Conservation (phyloP, 2,113 vertebrate genomes). For the Equus przewalskii region DNA sequence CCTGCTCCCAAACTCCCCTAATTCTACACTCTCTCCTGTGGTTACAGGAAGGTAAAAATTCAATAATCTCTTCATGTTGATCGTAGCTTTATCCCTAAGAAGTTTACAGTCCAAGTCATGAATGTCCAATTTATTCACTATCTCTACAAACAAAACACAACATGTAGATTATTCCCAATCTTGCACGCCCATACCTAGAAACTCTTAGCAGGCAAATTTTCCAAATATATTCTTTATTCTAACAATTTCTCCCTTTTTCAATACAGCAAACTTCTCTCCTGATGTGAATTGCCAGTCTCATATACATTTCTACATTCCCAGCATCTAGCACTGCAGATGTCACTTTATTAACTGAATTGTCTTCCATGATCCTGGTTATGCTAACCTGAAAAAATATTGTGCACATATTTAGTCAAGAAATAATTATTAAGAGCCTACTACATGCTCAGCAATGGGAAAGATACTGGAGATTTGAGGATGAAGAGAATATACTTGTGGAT, state of each 20-base stretch:
- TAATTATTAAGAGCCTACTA: background rate
- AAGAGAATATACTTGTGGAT: background rate
- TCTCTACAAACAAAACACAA: background rate
- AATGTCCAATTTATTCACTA: slow-evolving; percentile 34
- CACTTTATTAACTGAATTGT: slow-evolving; percentile 27
- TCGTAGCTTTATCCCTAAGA: background rate
- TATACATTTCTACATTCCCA: background rate
- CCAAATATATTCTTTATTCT: background rate
- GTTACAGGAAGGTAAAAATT: background rate
- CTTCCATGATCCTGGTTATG: background rate
- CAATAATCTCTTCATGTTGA: background rate
- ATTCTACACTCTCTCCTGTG: background rate
- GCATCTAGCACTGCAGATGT: background rate
- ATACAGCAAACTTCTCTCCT: background rate
- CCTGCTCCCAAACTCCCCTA: background rate
- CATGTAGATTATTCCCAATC: background rate
- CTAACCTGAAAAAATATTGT: background rate
- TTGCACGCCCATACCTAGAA: background rate
- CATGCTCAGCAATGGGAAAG: background rate
- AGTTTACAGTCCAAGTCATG: background rate
- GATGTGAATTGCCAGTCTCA: background rate
- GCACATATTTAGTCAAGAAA: background rate
- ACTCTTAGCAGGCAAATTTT: background rate
- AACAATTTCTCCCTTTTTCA: background rate
- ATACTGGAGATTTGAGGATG: background rate